Evolutionary conservation across 2,888 invertebrate species (phyloP), one percentile per base, ranked within the genome.

Genomic region (Leptura quadrifasciata): DNA sequence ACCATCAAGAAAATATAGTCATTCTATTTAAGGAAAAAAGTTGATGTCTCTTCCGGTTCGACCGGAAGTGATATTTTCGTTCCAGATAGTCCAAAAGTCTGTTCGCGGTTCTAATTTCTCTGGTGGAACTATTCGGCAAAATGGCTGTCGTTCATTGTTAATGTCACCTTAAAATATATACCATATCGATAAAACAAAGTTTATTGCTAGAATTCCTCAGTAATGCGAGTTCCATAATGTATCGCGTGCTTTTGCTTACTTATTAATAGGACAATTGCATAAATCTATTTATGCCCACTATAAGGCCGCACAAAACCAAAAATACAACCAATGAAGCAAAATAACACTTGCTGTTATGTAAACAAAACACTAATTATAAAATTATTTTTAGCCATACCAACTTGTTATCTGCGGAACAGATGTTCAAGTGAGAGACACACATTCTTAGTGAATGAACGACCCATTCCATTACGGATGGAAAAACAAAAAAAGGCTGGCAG

Each of bases 321-420:
- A 65, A 65, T 54, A 65, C 54, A 1, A 54, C 52, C 47, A n/a
- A 10, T 15, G 18, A 54, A 21, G 24, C 65, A 52, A 65, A 65
- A 24, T 52, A 65, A 65, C 65, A 54, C 52, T 65, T 54, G 65
- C 54, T 20, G 35, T 70, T 57, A 57, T 35, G 70, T 60, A 70
- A 70, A 70, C 70, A 70, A 58, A 58, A 70, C 58, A 58, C 58
- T 70, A 70, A 70, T 47, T 58, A 70, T 60, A 70, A 58, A 57
- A 70, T 70, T 70, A 70, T 70, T 70, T 70, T 70, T 70, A 70
- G 70, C 57, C 65, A 52, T 15, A 57, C 65, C 65, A 65, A 65
- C 65, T 65, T 65, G 65, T 65, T 65, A 54, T 65, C 65, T 54
- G 54, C 47, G 54, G 65, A 65, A 65, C 65, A 65, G 65, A 65